Evolutionary conservation across 2,797 vertebrate species (phyloP).

Genomic region (Falco berigora): DNA sequence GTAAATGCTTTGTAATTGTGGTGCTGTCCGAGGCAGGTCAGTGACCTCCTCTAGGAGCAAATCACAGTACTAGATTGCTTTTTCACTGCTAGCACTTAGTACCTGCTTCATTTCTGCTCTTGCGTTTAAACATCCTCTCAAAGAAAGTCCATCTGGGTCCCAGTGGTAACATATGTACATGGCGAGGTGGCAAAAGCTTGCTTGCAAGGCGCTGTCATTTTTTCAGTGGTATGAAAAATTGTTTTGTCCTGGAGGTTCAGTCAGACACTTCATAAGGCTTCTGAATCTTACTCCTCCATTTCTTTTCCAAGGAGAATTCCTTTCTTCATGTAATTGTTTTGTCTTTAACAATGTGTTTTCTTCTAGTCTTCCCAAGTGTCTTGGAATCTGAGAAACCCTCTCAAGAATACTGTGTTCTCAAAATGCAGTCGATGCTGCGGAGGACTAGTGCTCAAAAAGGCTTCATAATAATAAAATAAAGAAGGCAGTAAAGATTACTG

Average conservation of each 20-base stretch:
- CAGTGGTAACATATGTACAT: background rate
- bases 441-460: background rate
- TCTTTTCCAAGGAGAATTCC: background rate
- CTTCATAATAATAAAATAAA: background rate
- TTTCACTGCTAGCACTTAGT: background rate
- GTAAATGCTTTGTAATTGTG: background rate
- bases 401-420: background rate
- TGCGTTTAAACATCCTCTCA: background rate
- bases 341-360: background rate
- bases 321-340: background rate
- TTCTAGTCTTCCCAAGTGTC: background rate
- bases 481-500: background rate
- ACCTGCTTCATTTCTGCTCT: constrained; percentile 6
- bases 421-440: background rate
- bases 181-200: background rate
- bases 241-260: background rate
- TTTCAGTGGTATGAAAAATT: background rate
- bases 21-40: background rate
- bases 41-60: background rate
- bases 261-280: background rate
- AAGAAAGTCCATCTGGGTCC: background rate
- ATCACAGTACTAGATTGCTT: background rate
- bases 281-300: background rate
- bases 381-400: background rate
- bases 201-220: background rate